Evolutionary conservation across 92 coral and sea anemone genomes (phyloP), one percentile per base, ranked within the genome.

Genomic region (Pocillopora grandis): DNA sequence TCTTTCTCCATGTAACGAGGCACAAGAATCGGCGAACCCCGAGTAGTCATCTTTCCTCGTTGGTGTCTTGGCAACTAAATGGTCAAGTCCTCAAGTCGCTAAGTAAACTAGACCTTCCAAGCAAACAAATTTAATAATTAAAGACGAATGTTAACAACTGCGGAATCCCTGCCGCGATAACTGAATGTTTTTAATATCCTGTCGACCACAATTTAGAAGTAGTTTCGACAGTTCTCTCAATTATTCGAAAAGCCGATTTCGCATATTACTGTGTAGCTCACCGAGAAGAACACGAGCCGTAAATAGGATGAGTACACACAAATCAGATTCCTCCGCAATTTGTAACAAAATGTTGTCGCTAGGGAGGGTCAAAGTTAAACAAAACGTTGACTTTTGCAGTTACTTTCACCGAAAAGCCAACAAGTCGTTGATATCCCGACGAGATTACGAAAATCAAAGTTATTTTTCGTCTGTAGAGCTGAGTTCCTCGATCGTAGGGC

Each of bases 1-100:
- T 94, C 96, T 65, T 94, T 90, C 76, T 89, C 98, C 84, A 94
- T 49, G 84, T 91, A 90, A 72, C 93, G 95, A 11, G 96, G 95
- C 10, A 90, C 86, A 4, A 89, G 86, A 18, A 93, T 89, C 12
- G 98, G 91, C 1, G 95, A 90, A 27, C 91, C 80, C 63, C 86
- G 64, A 14, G 94, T 61, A 80, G 94, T 81, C 94, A 91, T 91
- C 74, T 62, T 90, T 61, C 35, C 19, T 19, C 60, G 35, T 71
- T 71, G 80, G 14, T 80, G 65, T 48, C 87, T 72, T 87, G 72
- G 71, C 72, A 84, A 85, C 77, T 61, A 77, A 68, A 59, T 67
- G 56, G 71, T n/a, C 66, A 74, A 62, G 65, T 42, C 18, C 65
- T 21, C 70, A 59, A 77, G 85, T 83, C 75, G 68, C 68, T 62